Conservation (phyloP, 2,113 vertebrate species). For the Brachyhypopomus gauderio region DNA sequence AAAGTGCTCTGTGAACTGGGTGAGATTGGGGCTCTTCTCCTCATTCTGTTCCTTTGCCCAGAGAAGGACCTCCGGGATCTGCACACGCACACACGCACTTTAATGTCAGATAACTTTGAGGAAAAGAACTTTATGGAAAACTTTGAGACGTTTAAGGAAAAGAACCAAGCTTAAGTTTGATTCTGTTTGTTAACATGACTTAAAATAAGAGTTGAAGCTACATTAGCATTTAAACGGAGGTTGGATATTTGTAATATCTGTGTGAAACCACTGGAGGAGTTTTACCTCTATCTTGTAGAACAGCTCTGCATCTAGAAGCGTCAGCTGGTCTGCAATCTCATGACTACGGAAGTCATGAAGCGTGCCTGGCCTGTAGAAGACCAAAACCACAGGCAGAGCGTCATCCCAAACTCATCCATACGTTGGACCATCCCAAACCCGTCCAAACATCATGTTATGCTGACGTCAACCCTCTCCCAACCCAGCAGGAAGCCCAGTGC, state of each 20-base stretch:
- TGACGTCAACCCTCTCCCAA: background rate
- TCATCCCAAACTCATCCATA: background rate
- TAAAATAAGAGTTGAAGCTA: no score
- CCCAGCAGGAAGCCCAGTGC: background rate
- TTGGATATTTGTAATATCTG: no score
- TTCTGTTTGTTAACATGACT: no score
- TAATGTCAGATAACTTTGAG: background rate
- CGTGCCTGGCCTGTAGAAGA: slow-evolving; percentile 83
- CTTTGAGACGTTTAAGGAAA: no score
- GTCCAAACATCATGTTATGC: background rate
- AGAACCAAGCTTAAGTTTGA: no score
- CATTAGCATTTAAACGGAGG: no score
- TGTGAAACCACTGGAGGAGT: background rate
- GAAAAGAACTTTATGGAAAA: background rate
- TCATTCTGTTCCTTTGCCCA: slow-evolving; percentile 98
- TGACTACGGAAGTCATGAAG: slow-evolving; percentile 93
- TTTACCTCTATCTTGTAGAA: slow-evolving; percentile 90
- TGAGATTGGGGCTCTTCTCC: slow-evolving; percentile 93
- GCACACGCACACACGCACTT: slow-evolving; percentile 8
- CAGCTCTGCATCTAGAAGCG: slow-evolving; percentile 88
- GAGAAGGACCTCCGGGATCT: slow-evolving; percentile 93
- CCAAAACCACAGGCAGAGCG: background rate
- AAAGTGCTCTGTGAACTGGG: slow-evolving; percentile 96
- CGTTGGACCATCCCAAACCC: background rate
- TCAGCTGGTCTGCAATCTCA: slow-evolving; percentile 92